A percentile compares a stretch with the other conserved stretches of the same genome.
Conservation (phyloP, 2,888 invertebrate species). For the Chalcosyrphus nemorum region DNA sequence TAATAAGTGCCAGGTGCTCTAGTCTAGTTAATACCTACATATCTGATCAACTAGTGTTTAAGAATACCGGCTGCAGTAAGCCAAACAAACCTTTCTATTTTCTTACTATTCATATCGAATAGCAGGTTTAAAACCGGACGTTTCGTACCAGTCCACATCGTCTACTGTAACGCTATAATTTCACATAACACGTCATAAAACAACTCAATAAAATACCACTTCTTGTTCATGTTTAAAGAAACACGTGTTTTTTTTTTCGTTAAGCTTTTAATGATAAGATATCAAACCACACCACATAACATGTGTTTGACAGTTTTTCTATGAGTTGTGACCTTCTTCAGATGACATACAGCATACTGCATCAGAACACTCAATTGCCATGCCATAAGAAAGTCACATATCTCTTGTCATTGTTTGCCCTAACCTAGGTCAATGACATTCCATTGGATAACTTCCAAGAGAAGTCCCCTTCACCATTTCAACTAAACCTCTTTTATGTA, state of each 20-base stretch:
- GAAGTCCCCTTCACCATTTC: background rate
- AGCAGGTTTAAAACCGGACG: too few relatives aligned
- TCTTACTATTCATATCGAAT: too few relatives aligned
- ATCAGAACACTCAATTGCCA: background rate
- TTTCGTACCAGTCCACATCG: too few relatives aligned
- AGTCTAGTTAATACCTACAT: too few relatives aligned
- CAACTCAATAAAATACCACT: background rate
- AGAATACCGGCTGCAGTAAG: too few relatives aligned
- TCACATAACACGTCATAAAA: too few relatives aligned
- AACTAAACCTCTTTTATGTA: background rate
- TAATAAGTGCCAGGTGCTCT: too few relatives aligned
- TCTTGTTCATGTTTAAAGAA: background rate
- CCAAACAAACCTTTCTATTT: too few relatives aligned
- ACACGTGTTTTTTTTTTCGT: too few relatives aligned
- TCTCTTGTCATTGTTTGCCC: background rate
- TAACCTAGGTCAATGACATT: conserved; percentile 35
- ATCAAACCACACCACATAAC: background rate
- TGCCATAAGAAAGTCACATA: background rate
- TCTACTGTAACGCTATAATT: too few relatives aligned
- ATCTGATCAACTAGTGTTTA: too few relatives aligned
- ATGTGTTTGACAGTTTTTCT: background rate
- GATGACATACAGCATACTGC: background rate
- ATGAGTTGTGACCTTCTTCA: background rate
- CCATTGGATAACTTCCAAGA: conserved; percentile 3
- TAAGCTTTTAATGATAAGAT: background rate